A percentile compares a stretch with the other conserved stretches of the same genome.
These are phyloP conservation scores for Dolichotis patagonum DNA, from an alignment of 2,113 vertebrate species.

Conservation along the genomic window DNA sequence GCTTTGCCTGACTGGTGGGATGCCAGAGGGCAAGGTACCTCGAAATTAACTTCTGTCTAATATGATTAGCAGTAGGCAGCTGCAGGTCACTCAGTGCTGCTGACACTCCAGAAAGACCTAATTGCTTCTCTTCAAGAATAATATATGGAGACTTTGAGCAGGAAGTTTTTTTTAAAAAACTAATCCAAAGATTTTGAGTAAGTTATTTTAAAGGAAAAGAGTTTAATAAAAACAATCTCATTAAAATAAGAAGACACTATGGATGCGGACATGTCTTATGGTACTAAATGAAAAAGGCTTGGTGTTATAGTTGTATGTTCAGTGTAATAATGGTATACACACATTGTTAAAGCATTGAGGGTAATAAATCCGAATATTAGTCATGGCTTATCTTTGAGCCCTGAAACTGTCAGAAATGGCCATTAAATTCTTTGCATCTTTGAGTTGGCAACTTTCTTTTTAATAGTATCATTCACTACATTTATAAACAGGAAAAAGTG, in stretches of 20 bases:
- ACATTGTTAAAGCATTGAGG: neutral
- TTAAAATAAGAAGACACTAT: neutral
- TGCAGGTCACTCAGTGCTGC: slow-evolving; percentile 58
- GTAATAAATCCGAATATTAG: neutral
- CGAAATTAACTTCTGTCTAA: slow-evolving; percentile 80
- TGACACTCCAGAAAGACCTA: neutral
- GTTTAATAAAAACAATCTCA: neutral
- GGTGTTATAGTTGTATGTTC: neutral
- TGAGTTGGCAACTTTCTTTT: neutral
- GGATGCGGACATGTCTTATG: neutral
- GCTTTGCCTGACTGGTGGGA: neutral
- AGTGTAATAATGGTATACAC: neutral
- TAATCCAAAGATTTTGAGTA: neutral
- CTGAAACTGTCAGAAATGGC: neutral
- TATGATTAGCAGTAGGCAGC: slow-evolving; percentile 48
- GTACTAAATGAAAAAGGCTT: neutral
- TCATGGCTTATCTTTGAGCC: neutral
- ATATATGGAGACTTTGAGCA: slow-evolving; percentile 32
- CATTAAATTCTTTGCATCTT: slow-evolving; percentile 22
- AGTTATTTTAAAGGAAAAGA: slow-evolving; percentile 58
- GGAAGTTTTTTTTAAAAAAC: neutral
- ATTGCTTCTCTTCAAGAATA: slow-evolving; percentile 52
- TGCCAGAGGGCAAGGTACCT: slow-evolving; percentile 63
- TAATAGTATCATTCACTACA: neutral
- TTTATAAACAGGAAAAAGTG: slow-evolving; percentile 7